These are phyloP conservation scores for Apostichopus parvimensis DNA, from an alignment of 35 echinoderm and acorn worm species.

Conservation along the genomic window DNA sequence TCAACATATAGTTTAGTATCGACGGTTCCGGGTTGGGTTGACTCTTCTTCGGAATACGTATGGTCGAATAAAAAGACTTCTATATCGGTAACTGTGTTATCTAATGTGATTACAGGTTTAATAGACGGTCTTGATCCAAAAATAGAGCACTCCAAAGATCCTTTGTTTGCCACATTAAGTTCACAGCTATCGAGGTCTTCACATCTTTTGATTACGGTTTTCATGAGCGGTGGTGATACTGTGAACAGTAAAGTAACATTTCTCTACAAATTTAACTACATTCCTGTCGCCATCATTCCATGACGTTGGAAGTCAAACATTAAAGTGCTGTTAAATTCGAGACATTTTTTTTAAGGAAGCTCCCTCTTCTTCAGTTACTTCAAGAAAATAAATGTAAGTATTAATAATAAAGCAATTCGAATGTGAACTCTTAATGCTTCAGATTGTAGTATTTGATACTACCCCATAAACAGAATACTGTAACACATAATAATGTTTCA, in stretches of 20 bases:
- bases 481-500: too few relatives aligned
- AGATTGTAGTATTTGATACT: too few relatives aligned
- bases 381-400: too few relatives aligned
- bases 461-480: too few relatives aligned
- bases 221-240: neutral
- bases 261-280: too few relatives aligned
- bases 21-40: neutral
- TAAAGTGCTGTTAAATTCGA: too few relatives aligned
- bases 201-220: neutral
- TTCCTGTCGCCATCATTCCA: too few relatives aligned
- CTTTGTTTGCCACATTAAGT: neutral
- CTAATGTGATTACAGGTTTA: neutral
- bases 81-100: neutral
- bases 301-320: too few relatives aligned
- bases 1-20: neutral
- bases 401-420: too few relatives aligned
- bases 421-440: too few relatives aligned
- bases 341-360: too few relatives aligned
- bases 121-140: constrained; percentile 7
- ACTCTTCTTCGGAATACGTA: neutral
- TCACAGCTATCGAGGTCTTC: neutral
- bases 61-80: neutral
- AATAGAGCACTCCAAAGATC: neutral
- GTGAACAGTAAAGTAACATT: neutral
- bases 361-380: too few relatives aligned